Conservation (phyloP, 2,113 vertebrate species). For the Phyllostomus discolor region DNA sequence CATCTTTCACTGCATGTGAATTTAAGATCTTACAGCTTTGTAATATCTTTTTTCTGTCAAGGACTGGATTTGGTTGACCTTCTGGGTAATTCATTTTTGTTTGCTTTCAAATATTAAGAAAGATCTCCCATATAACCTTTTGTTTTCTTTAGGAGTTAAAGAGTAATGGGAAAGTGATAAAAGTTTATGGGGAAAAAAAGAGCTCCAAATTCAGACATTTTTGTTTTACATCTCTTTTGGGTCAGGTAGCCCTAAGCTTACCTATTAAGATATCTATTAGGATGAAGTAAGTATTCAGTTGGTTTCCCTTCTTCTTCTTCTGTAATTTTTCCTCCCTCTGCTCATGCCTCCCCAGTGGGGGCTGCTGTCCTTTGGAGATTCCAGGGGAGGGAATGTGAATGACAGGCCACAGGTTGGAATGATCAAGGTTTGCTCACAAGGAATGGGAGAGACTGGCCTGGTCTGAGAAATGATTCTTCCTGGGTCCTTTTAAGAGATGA, state of each 20-base stretch:
- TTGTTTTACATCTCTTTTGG: constrained; percentile 2
- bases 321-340: not conserved
- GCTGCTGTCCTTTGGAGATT: not conserved
- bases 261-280: not conserved
- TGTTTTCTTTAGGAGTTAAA: constrained; percentile 53
- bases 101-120: constrained; percentile 58
- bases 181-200: not conserved
- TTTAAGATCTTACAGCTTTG: constrained; percentile 10
- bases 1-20: not conserved
- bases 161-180: not conserved
- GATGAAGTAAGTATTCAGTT: not conserved
- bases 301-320: not conserved
- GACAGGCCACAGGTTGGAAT: not conserved
- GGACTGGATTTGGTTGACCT: constrained; percentile 42
- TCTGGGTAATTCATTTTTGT: constrained; percentile 49
- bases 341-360: too few species aligned
- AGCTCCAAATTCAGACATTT: not conserved
- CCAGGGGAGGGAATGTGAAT: not conserved
- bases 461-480: not conserved
- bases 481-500: not conserved
- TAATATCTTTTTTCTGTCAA: constrained; percentile 47
- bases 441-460: not conserved
- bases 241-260: not conserved
- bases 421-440: not conserved
- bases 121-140: constrained; percentile 33